Evolutionary conservation across 2,797 vertebrate genomes (phyloP), one percentile per base, ranked within the genome.

Genomic region (Tangara arthus): DNA sequence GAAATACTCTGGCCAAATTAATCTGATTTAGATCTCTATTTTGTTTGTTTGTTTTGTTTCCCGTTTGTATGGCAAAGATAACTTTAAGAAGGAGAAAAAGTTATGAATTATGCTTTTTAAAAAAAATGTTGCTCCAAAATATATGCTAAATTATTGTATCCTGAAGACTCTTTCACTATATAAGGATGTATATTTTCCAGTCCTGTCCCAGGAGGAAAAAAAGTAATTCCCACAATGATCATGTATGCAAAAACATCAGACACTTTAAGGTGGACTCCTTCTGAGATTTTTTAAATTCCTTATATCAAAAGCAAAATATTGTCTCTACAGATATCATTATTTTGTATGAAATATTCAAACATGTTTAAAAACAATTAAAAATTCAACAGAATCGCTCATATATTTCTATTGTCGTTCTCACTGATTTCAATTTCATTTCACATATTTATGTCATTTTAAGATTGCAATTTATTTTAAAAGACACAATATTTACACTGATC

Each of bases 101-200:
- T 18, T 79, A 52, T n/a, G 0, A 79, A 39, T n/a, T 39, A 46
- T 6, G 1, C 3, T 41, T 69, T 52, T 5, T 1, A 5, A 59
- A 44, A 55, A 57, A 49, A 59, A 5, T 8, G 2, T 37, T 53
- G 7, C 3, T 53, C 21, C 3, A 70, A 86, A 87, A 46, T 47
- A 63, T 39, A 77, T 82, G 5, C 16, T 4, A 8, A 21, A 17
- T 10, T 46, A 9, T 34, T 71, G 37, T 71, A 41, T 57, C 14
- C 6, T 84, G 21, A 87, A 81, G 13, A 50, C 4, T 69, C 13
- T 42, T 2, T 1, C 22, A 34, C 6, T 28, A 3, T 30, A 6
- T 32, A 32, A 60, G 12, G 68, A 46, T 8, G 60, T 61, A 8
- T 60, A 8, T 61, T 69, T 53, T 23, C 9, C 34, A 63, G 17